A percentile compares a stretch with the other conserved stretches of the same genome.
Conservation (phyloP, 2,888 invertebrate genomes). For the Melinaea menophilus region DNA sequence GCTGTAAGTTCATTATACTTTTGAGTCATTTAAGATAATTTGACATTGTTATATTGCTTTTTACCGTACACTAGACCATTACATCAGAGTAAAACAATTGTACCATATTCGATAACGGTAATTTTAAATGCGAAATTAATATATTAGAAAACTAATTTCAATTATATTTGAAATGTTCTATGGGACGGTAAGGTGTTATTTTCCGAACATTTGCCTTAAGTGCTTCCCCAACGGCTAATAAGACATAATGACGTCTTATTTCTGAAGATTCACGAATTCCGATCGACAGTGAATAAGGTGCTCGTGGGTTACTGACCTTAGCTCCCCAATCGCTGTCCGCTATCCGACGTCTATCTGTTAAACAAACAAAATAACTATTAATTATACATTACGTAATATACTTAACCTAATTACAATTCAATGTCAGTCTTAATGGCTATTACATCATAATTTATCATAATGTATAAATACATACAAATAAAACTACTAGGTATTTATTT, state of each 20-base stretch:
- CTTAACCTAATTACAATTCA: background rate
- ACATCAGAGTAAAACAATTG: conserved; percentile 2
- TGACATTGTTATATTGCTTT: conserved; percentile 46
- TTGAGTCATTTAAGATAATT: conserved; percentile 51
- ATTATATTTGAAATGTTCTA: conserved; percentile 61
- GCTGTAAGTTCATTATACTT: conserved; percentile 53
- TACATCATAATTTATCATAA: no score
- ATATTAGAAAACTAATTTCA: conserved; percentile 48
- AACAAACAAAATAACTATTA: conserved; percentile 55
- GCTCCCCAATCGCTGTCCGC: conserved; percentile 58
- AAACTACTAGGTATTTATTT: no score
- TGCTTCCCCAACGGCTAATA: conserved; percentile 72
- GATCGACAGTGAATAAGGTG: conserved; percentile 60
- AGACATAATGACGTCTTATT: conserved; percentile 73
- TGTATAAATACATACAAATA: no score
- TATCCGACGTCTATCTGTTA: conserved; percentile 57
- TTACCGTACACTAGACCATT: conserved; percentile 28
- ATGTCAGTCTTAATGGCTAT: background rate
- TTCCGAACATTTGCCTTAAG: conserved; percentile 68
- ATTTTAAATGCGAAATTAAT: conserved; percentile 15
- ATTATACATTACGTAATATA: conserved; percentile 11
- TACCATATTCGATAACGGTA: conserved; percentile 5
- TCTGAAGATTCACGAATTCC: conserved; percentile 73
- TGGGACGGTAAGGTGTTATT: conserved; percentile 60
- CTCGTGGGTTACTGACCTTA: conserved; percentile 68